Percentiles rank a stretch among this genome's conserved stretches.
Conservation (phyloP, 2,888 invertebrate species). For the Latrodectus hesperus region DNA sequence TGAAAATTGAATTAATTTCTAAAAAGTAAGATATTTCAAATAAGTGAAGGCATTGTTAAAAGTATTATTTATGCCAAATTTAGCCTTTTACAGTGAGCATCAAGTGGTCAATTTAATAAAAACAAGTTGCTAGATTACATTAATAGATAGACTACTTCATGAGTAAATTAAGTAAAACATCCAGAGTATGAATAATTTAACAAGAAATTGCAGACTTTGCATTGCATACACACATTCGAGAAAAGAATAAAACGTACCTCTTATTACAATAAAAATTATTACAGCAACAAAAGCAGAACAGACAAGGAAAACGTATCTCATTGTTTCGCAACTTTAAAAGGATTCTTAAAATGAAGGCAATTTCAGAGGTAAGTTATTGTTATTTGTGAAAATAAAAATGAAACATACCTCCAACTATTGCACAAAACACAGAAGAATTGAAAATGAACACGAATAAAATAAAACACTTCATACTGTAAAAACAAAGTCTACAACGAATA, state of each 20-base stretch:
- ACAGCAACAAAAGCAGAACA: neutral
- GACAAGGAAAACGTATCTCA: neutral
- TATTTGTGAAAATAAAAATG: no score
- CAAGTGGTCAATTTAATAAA: neutral
- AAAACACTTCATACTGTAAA: neutral
- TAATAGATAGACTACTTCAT: no score
- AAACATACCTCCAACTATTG: slow-evolving; percentile 43
- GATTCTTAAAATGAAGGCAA: no score
- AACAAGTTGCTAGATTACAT: no score
- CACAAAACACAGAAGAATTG: slow-evolving; percentile 5
- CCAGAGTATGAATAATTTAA: neutral
- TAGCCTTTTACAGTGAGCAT: neutral
- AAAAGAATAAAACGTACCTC: neutral
- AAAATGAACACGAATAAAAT: neutral
- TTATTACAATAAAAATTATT: neutral
- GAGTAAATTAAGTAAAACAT: neutral
- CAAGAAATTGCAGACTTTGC: neutral
- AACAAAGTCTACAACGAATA: neutral
- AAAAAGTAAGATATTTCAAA: neutral
- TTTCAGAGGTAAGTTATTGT: no score
- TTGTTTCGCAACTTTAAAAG: neutral
- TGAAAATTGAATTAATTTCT: neutral
- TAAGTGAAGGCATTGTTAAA: neutral
- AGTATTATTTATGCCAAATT: neutral
- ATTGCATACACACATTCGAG: neutral